Evolutionary conservation across 1,140 invertebrate species (phyloP).

Genomic region (Propsilocerus akamusi): DNA sequence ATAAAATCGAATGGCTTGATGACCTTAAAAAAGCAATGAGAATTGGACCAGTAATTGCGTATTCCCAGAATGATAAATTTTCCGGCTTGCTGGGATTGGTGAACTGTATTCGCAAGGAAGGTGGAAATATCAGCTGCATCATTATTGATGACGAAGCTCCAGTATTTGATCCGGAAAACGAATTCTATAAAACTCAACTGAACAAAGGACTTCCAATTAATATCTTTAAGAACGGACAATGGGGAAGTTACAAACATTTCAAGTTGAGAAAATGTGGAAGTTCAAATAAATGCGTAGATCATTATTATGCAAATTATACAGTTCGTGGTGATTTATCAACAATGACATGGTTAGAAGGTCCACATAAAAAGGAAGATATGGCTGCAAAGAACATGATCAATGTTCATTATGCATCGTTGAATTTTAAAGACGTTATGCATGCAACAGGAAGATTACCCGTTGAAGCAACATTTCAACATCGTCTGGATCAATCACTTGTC

Average conservation of each 20-base stretch:
- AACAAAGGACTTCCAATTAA: constrained; percentile 62
- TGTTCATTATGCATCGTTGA: constrained; percentile 45
- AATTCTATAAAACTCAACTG: constrained; percentile 43
- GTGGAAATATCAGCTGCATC: constrained; percentile 28
- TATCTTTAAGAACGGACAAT: constrained; percentile 50
- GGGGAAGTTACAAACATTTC: constrained; percentile 64
- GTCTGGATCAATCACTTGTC: constrained; percentile 39
- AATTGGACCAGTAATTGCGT: constrained; percentile 29
- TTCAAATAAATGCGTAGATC: constrained; percentile 12
- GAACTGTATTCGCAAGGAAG: constrained; percentile 19
- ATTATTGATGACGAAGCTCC: constrained; percentile 48
- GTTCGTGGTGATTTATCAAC: constrained; percentile 71
- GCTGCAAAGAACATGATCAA: constrained; percentile 26
- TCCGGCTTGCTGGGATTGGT: constrained; percentile 38
- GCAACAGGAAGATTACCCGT: constrained; percentile 48
- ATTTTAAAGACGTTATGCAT: constrained; percentile 64
- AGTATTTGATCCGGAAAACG: constrained; percentile 35
- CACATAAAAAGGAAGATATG: constrained; percentile 20
- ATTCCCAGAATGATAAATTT: constrained; percentile 32
- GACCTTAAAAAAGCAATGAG: constrained; percentile 32
- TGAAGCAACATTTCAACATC: constrained; percentile 31
- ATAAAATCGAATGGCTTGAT: constrained; percentile 29
- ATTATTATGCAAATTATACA: constrained; percentile 60
- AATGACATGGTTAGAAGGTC: constrained; percentile 62
- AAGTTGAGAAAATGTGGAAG: constrained; percentile 21